Base-by-base conservation (phyloP, 1,140 invertebrate species). In the Linepithema humile region DNA sequence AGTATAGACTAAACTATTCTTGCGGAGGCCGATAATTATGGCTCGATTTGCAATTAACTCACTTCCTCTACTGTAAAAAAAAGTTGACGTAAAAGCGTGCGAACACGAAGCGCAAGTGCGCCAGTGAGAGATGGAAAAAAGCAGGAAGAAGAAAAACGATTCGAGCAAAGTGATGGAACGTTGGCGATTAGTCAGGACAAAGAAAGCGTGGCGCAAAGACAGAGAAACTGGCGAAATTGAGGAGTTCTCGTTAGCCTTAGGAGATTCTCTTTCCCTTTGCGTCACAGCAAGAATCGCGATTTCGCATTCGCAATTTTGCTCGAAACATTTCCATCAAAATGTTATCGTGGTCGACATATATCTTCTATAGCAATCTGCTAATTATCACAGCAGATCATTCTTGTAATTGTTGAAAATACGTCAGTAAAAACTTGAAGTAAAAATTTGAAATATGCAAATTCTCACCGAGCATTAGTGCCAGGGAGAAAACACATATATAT, bases 11-110 rank as follows among this genome's bases (percentile, higher is more conserved):
- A n/a, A 38, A 53, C 20, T 23, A 17, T 26, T 67, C 32, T 53
- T 32, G 17, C 20, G 20, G 6, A n/a, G 69, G 6, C 6, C 32
- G 48, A 55, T 70, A 70, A 80, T 80, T 80, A 55, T 20, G 48
- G 35, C 75, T 70, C 64, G 17, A 78, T 78, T 78, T 40, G 75
- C 64, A 69, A 80, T 80, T 70, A 80, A 70, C 62, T 78, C 40
- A 38, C 3, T 43, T 80, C 0, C 12, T 67, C 0, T 35, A n/a
- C n/a, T 23, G 64, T 4, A 12, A 40, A 70, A 80, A 35, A 80
- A 69, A 70, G 26, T 55, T 57, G 3, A 12, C 48, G 35, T 43
- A 57, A 80, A 55, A 80, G 10, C 35, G 35, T 40, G 60, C 32
- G 43, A 77, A 77, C 38, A 32, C 2, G 15, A 15, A 45, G 23